Evolutionary conservation across 2,113 vertebrate species (phyloP).

Genomic region (Speoplatyrhinus poulsoni): DNA sequence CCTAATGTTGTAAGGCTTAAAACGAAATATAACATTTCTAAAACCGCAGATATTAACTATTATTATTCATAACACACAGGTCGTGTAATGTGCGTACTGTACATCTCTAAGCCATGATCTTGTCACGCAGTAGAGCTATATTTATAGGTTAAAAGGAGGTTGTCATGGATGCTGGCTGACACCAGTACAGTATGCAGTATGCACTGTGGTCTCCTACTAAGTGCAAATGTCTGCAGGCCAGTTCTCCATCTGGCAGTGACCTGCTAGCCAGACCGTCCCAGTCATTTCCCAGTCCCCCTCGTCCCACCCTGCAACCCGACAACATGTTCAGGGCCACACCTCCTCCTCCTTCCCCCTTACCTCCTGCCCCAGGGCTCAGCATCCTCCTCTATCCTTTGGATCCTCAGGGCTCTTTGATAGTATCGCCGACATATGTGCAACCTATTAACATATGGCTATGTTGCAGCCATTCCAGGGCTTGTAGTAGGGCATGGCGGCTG

Average conservation of each 20-base stretch:
- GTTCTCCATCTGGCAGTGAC: slow-evolving; percentile 70
- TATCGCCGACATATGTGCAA: slow-evolving; percentile 63
- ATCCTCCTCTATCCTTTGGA: slow-evolving; percentile 43
- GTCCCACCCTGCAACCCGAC: slow-evolving; percentile 33
- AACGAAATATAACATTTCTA: neutral
- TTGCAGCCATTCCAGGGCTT: slow-evolving; percentile 50
- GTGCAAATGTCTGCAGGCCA: slow-evolving; percentile 60
- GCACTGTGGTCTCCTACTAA: slow-evolving; percentile 51
- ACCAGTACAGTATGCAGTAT: slow-evolving; percentile 13
- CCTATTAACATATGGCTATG: slow-evolving; percentile 66
- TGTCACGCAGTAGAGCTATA: slow-evolving; percentile 18
- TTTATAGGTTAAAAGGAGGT: slow-evolving; percentile 28
- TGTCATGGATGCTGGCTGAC: slow-evolving; percentile 47
- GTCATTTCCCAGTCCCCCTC: slow-evolving; percentile 26
- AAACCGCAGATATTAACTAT: neutral
- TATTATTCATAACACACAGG: neutral
- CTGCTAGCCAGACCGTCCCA: slow-evolving; percentile 53
- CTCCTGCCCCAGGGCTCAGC: slow-evolving; percentile 25
- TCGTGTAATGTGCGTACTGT: neutral
- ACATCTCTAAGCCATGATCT: neutral
- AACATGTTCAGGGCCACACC: slow-evolving; percentile 52
- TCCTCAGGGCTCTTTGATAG: slow-evolving; percentile 57
- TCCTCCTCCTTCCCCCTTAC: slow-evolving; percentile 47
- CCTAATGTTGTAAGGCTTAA: neutral
- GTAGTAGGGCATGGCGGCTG: slow-evolving; percentile 45